These are phyloP conservation scores for Montipora foliosa DNA, from an alignment of 64 coral and sea anemone genomes.

Conservation along the genomic window DNA sequence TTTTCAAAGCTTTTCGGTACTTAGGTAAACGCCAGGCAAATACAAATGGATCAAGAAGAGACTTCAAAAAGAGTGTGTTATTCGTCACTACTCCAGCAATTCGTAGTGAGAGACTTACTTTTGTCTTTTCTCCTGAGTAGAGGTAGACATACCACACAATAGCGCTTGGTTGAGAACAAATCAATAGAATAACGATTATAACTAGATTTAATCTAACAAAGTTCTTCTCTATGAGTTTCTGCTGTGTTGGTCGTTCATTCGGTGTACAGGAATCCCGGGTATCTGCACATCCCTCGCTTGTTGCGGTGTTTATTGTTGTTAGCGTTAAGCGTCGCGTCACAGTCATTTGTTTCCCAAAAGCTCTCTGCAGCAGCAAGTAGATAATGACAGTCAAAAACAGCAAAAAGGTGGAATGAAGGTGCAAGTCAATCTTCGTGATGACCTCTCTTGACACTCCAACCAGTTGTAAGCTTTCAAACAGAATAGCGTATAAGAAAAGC, in stretches of 20 bases:
- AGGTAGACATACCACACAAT: conserved; percentile 58
- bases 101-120: neutral
- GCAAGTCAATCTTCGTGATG: conserved; percentile 57
- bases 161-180: conserved; percentile 69
- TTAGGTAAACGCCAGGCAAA: conserved; percentile 83
- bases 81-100: conserved; percentile 51
- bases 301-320: neutral
- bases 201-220: conserved; percentile 82
- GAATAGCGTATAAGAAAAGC: conserved; percentile 57
- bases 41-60: conserved; percentile 77
- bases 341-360: conserved; percentile 62
- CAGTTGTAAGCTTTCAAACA: conserved; percentile 35
- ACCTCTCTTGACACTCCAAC: conserved; percentile 34
- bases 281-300: too few species aligned
- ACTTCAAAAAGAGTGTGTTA: conserved; percentile 70
- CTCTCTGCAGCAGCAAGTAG: conserved; percentile 64
- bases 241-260: neutral
- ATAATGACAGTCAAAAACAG: conserved; percentile 55
- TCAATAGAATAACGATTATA: conserved; percentile 63
- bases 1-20: conserved; percentile 74
- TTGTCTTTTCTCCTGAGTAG: conserved; percentile 15
- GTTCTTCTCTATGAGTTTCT: conserved; percentile 36
- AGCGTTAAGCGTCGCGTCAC: conserved; percentile 8
- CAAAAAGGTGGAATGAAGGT: conserved; percentile 70
- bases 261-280: neutral